These are phyloP conservation scores for Aphis gossypii DNA, from an alignment of 1,140 invertebrate genomes.

Conservation along the genomic window DNA sequence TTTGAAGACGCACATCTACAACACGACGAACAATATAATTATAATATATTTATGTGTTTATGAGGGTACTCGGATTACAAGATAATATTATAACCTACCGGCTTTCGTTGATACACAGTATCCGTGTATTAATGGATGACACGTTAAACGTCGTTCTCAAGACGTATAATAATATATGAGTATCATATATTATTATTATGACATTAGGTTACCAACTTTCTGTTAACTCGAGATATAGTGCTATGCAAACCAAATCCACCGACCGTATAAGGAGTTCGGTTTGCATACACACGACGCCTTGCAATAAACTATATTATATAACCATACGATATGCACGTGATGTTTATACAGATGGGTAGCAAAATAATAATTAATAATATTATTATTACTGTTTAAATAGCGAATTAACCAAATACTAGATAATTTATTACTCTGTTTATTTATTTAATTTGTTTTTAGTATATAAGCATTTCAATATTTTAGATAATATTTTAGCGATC, in stretches of 20 bases:
- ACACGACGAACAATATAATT: neutral
- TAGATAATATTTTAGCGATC: slow-evolving; percentile 9
- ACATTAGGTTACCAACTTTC: neutral
- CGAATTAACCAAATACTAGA: neutral
- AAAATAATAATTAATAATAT: neutral
- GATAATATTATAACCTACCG: neutral
- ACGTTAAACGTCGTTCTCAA: neutral
- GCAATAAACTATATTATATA: neutral
- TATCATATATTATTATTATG: neutral
- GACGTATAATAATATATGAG: too few species aligned
- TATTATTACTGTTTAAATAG: slow-evolving; percentile 4
- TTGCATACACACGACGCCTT: slow-evolving; percentile 38
- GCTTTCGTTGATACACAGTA: neutral
- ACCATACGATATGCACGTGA: neutral
- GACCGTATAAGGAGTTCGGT: neutral
- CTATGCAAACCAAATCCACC: neutral
- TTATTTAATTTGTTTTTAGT: neutral
- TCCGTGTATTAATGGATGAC: neutral
- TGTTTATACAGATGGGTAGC: neutral
- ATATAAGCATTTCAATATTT: too few species aligned
- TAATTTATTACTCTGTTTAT: slow-evolving; percentile 14
- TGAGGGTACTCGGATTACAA: neutral
- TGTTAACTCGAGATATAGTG: neutral
- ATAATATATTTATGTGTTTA: neutral
- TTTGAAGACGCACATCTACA: neutral